These are phyloP conservation scores for Chouioia cunea DNA, from an alignment of 2,888 invertebrate genomes.

Conservation along the genomic window DNA sequence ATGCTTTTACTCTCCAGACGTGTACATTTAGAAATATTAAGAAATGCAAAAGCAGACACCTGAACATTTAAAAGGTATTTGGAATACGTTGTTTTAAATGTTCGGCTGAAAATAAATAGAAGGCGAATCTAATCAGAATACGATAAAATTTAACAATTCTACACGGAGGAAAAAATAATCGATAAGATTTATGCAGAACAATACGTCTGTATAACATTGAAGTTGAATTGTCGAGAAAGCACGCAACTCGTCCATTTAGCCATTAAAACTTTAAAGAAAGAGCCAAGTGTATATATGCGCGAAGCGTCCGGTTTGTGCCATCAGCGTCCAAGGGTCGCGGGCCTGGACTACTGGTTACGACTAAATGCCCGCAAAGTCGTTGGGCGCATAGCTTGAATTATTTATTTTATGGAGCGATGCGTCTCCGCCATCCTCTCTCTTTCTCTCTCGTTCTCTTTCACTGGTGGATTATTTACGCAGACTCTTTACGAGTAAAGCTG, in stretches of 20 bases:
- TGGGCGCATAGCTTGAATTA: slow-evolving; percentile 35
- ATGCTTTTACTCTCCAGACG: no score
- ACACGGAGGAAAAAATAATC: no score
- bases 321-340: slow-evolving; percentile 15
- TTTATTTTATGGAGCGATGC: slow-evolving; percentile 42
- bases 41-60: no score
- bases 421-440: not conserved
- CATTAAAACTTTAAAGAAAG: no score
- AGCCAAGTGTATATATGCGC: no score
- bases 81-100: no score
- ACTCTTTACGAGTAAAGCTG: slow-evolving; percentile 26
- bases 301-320: slow-evolving; percentile 3
- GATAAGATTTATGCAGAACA: no score
- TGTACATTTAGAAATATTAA: no score
- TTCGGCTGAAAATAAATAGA: no score
- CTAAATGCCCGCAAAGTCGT: slow-evolving; percentile 36
- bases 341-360: not conserved
- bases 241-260: not conserved
- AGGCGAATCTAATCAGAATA: no score
- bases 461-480: slow-evolving; percentile 38
- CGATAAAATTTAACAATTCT: no score
- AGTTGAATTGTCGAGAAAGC: not conserved
- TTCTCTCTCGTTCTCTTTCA: not conserved
- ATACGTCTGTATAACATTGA: not conserved
- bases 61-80: no score